Evolutionary conservation across 2,797 vertebrate genomes (phyloP), one percentile per base, ranked within the genome.

Genomic region (Megaceryle alcyon): DNA sequence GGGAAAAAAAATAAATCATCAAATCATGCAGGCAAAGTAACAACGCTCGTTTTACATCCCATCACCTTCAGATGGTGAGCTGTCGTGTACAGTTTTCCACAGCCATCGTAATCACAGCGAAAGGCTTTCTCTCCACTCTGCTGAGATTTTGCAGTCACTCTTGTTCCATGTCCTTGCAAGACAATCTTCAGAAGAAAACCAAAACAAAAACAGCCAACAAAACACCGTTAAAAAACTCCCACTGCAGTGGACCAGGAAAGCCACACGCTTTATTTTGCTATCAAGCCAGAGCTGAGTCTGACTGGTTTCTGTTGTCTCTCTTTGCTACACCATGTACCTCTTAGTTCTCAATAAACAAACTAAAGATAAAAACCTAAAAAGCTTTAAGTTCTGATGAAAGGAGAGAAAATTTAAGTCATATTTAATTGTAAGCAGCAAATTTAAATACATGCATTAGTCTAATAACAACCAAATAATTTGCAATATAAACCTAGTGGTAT

Each of bases 71-170:
- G 98, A 97, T 99, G 99, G 96, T 99, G 99, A 83, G 99, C 99
- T 39, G 99, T 99, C 46, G 99, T 99, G 95, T 99, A 99, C 29
- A 99, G 98, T 88, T 99, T 99, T 81, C 99, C 99, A 97, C 99
- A 99, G 78, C 99, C 99, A 28, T 99, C 99, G 5, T 99, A 99
- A 90, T 99, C 99, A 97, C 99, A 99, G 79, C 99, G 99, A 97
- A 99, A 99, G 26, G 99, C 98, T 96, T 99, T 99, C 94, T 99
- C 99, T 83, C 99, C 99, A 35, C 98, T 99, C 61, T 99, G 99
- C 10, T 99, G 98, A 85, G 98, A 97, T 94, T 99, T 98, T 70
- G 97, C 96, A 53, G 98, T 97, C 92, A 98, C 97, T 96, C 98
- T 98, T 94, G 98, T 98, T 77, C 99, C 98, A 84, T 99, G 99